phyloP scores from a whole-genome alignment of 1,140 invertebrate species.

The Orchestia grillus region DNA sequence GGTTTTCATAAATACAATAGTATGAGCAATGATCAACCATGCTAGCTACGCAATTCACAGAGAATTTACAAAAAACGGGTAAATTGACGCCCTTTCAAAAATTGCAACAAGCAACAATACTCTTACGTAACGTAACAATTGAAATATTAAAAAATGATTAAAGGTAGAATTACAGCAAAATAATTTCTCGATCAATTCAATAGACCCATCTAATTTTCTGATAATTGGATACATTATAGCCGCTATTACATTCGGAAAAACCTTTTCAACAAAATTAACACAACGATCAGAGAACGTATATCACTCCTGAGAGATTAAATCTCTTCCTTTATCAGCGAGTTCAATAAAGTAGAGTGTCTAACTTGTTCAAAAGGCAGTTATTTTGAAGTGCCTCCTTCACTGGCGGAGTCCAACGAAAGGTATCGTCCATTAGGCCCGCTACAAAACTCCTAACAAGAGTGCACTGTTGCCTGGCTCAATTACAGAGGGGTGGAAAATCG shows the following conservation, averaged over 20 bases:
- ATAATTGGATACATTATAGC: neutral
- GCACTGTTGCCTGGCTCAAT: neutral
- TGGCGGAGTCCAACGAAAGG: neutral
- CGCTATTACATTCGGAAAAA: neutral
- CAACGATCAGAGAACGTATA: neutral
- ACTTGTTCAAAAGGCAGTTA: neutral
- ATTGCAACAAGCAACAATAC: neutral
- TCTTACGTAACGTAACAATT: neutral
- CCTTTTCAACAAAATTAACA: neutral
- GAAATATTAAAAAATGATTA: neutral
- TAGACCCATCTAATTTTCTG: neutral
- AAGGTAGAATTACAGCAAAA: neutral
- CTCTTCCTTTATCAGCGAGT: neutral
- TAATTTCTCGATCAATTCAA: neutral
- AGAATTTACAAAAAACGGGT: neutral
- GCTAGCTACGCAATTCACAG: no score
- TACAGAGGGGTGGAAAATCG: neutral
- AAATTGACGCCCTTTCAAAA: neutral
- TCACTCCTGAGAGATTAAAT: neutral
- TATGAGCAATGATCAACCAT: no score
- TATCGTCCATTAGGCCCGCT: neutral
- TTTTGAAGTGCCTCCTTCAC: neutral
- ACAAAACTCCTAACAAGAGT: neutral
- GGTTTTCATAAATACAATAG: neutral
- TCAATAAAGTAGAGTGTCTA: slow-evolving; percentile 1